Conservation (phyloP, 2,797 vertebrate species). For the Acridotheres tristis region DNA sequence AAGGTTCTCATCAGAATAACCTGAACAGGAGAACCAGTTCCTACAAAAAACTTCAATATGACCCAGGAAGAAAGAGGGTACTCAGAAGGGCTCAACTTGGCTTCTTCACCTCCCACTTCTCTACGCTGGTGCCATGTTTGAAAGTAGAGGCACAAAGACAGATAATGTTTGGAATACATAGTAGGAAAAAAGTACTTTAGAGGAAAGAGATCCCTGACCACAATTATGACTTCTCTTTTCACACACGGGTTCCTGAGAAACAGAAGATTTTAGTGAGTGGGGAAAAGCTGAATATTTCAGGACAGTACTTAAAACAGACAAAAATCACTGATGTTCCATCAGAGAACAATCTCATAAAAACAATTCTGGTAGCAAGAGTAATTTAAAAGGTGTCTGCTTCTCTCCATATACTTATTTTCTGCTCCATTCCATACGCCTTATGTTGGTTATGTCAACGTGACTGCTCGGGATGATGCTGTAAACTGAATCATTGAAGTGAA, state of each 20-base stretch:
- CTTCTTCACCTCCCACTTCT: neutral
- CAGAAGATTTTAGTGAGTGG: neutral
- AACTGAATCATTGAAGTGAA: constrained; percentile 37
- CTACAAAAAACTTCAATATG: neutral
- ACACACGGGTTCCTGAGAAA: neutral
- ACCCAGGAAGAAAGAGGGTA: neutral
- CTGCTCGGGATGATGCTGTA: constrained; percentile 12
- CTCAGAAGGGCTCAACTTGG: neutral
- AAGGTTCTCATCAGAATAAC: neutral
- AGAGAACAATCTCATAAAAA: neutral
- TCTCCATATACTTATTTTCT: constrained; percentile 5
- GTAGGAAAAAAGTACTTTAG: neutral
- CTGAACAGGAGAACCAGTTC: neutral
- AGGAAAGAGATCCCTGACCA: neutral
- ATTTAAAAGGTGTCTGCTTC: neutral
- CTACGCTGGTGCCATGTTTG: neutral
- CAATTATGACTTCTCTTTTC: neutral
- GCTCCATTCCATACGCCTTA: neutral
- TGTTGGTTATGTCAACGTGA: neutral
- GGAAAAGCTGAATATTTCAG: neutral
- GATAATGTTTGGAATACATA: neutral
- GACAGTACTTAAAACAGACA: neutral
- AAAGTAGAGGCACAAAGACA: neutral
- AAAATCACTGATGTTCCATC: neutral
- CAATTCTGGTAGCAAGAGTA: neutral